These are phyloP conservation scores for Conops quadrifasciatus DNA, from an alignment of 2,888 invertebrate genomes.

Conservation along the genomic window DNA sequence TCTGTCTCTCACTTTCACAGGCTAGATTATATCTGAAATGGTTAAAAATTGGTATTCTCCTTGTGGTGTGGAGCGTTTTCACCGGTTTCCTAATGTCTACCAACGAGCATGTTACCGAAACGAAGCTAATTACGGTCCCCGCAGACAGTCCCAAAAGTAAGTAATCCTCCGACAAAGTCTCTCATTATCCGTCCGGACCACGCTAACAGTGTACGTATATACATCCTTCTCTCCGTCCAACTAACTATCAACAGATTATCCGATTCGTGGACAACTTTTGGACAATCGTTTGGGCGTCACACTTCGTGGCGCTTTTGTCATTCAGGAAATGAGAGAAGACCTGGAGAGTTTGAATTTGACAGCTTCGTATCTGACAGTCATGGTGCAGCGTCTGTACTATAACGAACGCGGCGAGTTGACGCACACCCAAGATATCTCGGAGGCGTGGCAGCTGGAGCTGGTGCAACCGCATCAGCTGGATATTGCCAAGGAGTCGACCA, in stretches of 20 bases:
- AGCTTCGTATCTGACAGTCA: slow-evolving; percentile 45
- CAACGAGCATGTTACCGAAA: slow-evolving; percentile 71
- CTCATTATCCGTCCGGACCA: background rate
- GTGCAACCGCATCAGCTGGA: slow-evolving; percentile 60
- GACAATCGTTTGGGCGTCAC: slow-evolving; percentile 66
- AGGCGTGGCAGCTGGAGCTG: slow-evolving; percentile 58
- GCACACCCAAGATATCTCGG: slow-evolving; percentile 51
- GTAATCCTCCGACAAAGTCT: background rate
- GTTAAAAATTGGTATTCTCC: slow-evolving; percentile 68
- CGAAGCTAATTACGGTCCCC: slow-evolving; percentile 72
- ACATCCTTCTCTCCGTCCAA: slow-evolving; percentile 5
- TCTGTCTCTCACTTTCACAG: slow-evolving; percentile 43
- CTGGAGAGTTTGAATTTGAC: slow-evolving; percentile 41
- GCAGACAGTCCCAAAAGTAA: slow-evolving; percentile 48
- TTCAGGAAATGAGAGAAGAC: slow-evolving; percentile 63
- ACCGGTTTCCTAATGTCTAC: slow-evolving; percentile 75
- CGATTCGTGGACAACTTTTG: slow-evolving; percentile 45
- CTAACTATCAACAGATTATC: slow-evolving; percentile 60
- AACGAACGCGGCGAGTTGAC: slow-evolving; percentile 50
- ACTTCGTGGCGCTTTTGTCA: slow-evolving; percentile 71
- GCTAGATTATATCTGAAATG: slow-evolving; percentile 59
- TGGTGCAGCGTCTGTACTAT: slow-evolving; percentile 53
- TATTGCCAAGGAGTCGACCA: slow-evolving; percentile 65
- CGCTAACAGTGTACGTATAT: background rate
- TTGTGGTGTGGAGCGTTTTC: slow-evolving; percentile 74